Percentiles rank a stretch among this genome's conserved stretches.
Conservation (phyloP, 2,888 invertebrate species). For the Digitonthophagus gazella region DNA sequence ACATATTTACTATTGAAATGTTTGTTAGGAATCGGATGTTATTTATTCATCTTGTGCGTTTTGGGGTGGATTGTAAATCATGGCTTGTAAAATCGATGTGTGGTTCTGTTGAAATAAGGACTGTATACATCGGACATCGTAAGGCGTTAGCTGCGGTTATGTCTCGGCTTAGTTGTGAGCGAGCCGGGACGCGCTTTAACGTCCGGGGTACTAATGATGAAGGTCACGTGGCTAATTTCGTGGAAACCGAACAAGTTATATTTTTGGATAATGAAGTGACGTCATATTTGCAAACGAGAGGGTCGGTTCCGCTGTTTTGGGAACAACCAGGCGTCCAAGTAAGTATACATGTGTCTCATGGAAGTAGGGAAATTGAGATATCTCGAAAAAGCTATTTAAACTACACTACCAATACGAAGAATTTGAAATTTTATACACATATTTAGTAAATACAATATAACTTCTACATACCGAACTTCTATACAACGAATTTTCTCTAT, state of each 20-base stretch:
- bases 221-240: conserved; percentile 99
- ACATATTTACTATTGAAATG: background rate
- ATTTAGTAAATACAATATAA: too few relatives aligned
- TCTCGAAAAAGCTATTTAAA: too few relatives aligned
- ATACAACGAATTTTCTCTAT: too few relatives aligned
- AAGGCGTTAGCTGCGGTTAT: conserved; percentile 94
- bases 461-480: too few relatives aligned
- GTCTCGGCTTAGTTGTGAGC: conserved; percentile 93
- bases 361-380: too few relatives aligned
- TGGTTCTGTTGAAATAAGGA: conserved; percentile 95
- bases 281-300: conserved; percentile 89
- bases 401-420: too few relatives aligned
- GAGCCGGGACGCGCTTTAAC: conserved; percentile 97
- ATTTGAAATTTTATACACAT: too few relatives aligned
- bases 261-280: conserved; percentile 87
- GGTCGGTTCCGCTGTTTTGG: conserved; percentile 98
- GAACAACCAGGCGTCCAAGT: conserved; percentile 96
- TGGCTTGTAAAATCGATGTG: conserved; percentile 97
- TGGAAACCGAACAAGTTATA: conserved; percentile 98
- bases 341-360: too few relatives aligned
- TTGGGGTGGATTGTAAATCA: conserved; percentile 82
- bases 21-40: conserved; percentile 82
- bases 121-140: conserved; percentile 95
- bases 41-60: conserved; percentile 88
- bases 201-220: conserved; percentile 99